Percentiles rank a stretch among this genome's conserved stretches.
phyloP scores from a whole-genome alignment of 2,888 invertebrate species.

The Palloptera scutellata region DNA sequence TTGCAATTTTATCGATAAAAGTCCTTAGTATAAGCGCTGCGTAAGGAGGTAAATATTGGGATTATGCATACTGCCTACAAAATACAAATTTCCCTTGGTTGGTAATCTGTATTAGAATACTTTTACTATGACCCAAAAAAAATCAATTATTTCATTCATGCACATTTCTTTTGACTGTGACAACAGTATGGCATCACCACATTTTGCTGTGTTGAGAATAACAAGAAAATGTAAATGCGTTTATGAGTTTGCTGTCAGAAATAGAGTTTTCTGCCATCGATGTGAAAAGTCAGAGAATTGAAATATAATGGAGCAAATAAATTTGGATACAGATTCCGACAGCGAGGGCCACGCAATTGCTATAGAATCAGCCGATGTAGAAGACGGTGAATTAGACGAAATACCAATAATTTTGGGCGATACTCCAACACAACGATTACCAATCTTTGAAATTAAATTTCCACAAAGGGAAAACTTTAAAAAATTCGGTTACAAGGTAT shows the following conservation, averaged over 20 bases:
- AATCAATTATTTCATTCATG: no score
- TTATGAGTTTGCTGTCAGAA: neutral
- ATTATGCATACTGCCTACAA: no score
- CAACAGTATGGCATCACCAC: no score
- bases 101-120: no score
- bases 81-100: no score
- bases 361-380: constrained; percentile 26
- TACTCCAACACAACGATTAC: neutral
- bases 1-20: no score
- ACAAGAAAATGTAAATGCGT: constrained; percentile 9
- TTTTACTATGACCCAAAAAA: no score
- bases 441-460: constrained; percentile 35
- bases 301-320: constrained; percentile 21
- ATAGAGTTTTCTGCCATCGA: neutral
- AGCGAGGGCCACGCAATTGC: neutral
- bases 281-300: neutral
- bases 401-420: constrained; percentile 10
- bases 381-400: constrained; percentile 40
- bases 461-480: constrained; percentile 25
- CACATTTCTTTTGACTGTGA: no score
- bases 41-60: no score
- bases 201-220: no score
- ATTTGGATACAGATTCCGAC: constrained; percentile 12
- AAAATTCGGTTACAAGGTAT: constrained; percentile 31
- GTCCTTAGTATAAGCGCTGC: no score